Evolutionary conservation across 1,140 invertebrate genomes (phyloP), one percentile per base, ranked within the genome.

Genomic region (Bombus waltoni): DNA sequence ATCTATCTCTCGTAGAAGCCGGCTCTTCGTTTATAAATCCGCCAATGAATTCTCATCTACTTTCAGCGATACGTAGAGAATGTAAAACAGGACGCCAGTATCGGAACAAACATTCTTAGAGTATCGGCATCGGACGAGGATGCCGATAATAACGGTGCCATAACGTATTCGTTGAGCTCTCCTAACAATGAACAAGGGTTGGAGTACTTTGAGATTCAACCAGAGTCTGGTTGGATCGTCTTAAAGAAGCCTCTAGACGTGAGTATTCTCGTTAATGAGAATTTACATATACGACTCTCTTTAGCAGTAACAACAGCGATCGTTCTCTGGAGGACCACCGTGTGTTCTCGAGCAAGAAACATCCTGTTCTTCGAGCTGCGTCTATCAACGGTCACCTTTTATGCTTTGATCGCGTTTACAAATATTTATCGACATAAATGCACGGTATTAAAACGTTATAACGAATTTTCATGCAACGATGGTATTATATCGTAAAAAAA

Each of bases 91-190:
- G 98, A 99, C 93, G 98, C 98, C 40, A 98, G 98, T 95, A 98
- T 98, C 89, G 98, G 98, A 68, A 99, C 98, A 53, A 99, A 99
- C 94, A 99, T 99, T 89, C 95, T 99, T 73, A 96, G 98, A 92
- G 98, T 99, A 9, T 99, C 98, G 6, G 98, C 98, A 86, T 98
- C 98, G 62, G 98, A 99, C 93, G 98, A 99, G 95, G 98, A 99
- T 96, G 98, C 98, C 47, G 98, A 99, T 93, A 98, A 99, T 93
- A 99, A 99, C 94, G 98, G 98, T 28, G 98, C 98, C n/a, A 98
- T 98, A 93, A 97, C 98, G n/a, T 98, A 98, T 92, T 98, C 98
- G 44, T 94, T 99, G 72, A 98, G 97, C 88, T 97, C 98, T 15
- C 97, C 98, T 38, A 97, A 97, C 89, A 98, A 98, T 94, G 97